Evolutionary conservation across 2,888 invertebrate species (phyloP).

Genomic region (Alitta virens): DNA sequence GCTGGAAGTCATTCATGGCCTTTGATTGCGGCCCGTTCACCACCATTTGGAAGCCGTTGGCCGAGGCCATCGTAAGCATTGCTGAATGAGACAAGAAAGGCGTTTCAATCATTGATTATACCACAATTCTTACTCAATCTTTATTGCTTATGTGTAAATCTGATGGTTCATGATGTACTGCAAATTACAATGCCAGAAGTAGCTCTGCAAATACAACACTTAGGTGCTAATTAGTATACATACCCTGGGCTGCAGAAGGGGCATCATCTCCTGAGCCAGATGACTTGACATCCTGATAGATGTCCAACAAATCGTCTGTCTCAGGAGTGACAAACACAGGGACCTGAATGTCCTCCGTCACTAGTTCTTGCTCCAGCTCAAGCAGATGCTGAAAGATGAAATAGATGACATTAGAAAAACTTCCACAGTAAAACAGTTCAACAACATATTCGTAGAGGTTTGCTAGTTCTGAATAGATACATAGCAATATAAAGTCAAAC

Average conservation of each 20-base stretch:
- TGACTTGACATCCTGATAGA: constrained; percentile 73
- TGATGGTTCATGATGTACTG: too few relatives aligned
- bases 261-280: constrained; percentile 70
- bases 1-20: constrained; percentile 74
- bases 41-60: constrained; percentile 92
- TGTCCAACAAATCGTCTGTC: constrained; percentile 71
- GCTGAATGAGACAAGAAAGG: constrained; percentile 58
- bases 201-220: neutral
- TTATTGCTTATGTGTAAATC: too few relatives aligned
- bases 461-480: too few relatives aligned
- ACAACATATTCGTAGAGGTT: too few relatives aligned
- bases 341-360: constrained; percentile 74
- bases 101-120: too few relatives aligned
- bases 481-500: too few relatives aligned
- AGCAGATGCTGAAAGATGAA: constrained; percentile 44
- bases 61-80: constrained; percentile 81
- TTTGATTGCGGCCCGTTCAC: constrained; percentile 73
- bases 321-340: constrained; percentile 86
- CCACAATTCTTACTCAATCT: too few relatives aligned
- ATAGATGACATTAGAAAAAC: neutral
- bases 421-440: too few relatives aligned
- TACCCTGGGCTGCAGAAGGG: constrained; percentile 73
- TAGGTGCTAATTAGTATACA: neutral
- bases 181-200: neutral
- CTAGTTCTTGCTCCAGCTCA: constrained; percentile 75